These are phyloP conservation scores for Drosophila tani DNA, from an alignment of 1,140 invertebrate genomes.

Conservation along the genomic window DNA sequence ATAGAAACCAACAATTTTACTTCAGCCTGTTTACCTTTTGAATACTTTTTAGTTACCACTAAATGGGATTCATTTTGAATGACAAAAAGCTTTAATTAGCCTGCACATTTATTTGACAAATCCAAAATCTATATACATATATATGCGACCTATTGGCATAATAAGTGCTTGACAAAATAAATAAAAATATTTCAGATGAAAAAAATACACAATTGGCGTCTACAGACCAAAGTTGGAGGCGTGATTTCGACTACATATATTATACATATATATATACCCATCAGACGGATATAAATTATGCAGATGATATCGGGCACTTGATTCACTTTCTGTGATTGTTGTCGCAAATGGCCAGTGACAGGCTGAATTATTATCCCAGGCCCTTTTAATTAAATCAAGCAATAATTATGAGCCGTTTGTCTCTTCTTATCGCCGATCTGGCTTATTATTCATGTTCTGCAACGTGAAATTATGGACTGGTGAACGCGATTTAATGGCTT, in stretches of 20 bases:
- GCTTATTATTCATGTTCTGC: slow-evolving; percentile 22
- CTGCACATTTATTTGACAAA: no score
- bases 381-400: slow-evolving; percentile 49
- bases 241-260: slow-evolving; percentile 9
- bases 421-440: slow-evolving; percentile 7
- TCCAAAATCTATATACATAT: no score
- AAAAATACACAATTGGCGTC: not conserved
- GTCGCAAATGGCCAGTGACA: slow-evolving; percentile 27
- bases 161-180: slow-evolving; percentile 7
- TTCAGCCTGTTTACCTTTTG: no score
- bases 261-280: not conserved
- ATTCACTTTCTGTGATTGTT: slow-evolving; percentile 1
- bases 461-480: slow-evolving; percentile 35
- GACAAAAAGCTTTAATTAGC: no score
- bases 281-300: slow-evolving; percentile 43
- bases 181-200: not conserved
- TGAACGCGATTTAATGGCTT: slow-evolving; percentile 30
- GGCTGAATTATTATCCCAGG: slow-evolving; percentile 33
- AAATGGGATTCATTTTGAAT: no score
- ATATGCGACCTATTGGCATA: not conserved
- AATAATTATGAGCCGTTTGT: slow-evolving; percentile 46
- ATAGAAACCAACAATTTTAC: not conserved
- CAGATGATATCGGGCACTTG: slow-evolving; percentile 24
- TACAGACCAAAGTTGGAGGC: not conserved
- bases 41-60: no score